Conservation (phyloP, 2,113 vertebrate species). For the Gambusia affinis region DNA sequence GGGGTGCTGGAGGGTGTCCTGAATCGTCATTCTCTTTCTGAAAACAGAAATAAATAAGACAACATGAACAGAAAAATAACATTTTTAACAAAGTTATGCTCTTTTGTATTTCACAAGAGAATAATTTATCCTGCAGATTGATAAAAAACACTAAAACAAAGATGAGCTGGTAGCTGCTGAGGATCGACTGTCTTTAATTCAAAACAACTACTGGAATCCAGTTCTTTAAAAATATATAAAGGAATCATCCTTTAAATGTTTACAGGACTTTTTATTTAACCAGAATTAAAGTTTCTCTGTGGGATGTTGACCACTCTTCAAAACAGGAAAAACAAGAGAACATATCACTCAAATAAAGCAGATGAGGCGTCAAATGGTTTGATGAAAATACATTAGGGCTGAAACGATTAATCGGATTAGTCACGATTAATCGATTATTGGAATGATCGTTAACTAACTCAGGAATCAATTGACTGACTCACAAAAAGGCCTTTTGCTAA, state of each 20-base stretch:
- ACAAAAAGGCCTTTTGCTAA: no score
- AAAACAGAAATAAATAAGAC: conserved; percentile 1
- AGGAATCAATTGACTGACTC: no score
- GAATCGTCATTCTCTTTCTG: conserved; percentile 97
- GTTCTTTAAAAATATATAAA: background rate
- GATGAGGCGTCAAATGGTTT: background rate
- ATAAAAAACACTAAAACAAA: background rate
- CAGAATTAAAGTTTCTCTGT: background rate
- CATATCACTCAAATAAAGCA: background rate
- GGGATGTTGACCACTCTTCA: background rate
- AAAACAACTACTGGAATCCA: background rate
- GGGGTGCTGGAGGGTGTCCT: conserved; percentile 94
- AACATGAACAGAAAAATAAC: background rate
- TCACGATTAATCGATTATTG: no score
- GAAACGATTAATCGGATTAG: background rate
- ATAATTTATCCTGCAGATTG: background rate
- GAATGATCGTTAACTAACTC: no score
- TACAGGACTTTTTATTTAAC: background rate
- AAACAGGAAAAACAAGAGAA: background rate
- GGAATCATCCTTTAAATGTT: background rate
- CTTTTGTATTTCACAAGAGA: background rate
- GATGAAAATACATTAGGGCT: background rate
- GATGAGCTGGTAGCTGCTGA: no score
- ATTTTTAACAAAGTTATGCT: background rate
- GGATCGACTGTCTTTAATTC: no score